These are phyloP conservation scores for Styela clava DNA, from an alignment of 23 tunicate genomes.

Conservation along the genomic window DNA sequence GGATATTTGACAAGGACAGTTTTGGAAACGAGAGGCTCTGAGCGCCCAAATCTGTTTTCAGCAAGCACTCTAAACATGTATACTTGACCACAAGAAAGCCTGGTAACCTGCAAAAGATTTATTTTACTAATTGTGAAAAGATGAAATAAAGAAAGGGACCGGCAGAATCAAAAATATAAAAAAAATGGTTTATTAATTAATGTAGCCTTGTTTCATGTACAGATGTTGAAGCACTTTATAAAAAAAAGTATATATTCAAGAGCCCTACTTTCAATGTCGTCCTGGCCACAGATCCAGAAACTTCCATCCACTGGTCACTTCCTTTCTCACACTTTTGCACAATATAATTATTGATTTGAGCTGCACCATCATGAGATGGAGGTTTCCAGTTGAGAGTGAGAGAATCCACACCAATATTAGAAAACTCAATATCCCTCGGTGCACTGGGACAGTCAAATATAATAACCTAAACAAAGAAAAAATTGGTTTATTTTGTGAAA, in stretches of 20 bases:
- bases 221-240: no score
- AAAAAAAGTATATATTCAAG: no score
- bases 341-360: conserved; percentile 81
- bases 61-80: conserved; percentile 88
- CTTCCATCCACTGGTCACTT: conserved; percentile 89
- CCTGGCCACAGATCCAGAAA: conserved; percentile 79
- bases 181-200: no score
- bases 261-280: conserved; percentile 65
- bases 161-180: no score
- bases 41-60: conserved; percentile 92
- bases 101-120: conserved; percentile 37
- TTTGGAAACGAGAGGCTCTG: conserved; percentile 62
- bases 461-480: not conserved
- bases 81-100: conserved; percentile 51
- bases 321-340: conserved; percentile 74
- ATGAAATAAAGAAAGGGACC: no score
- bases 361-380: conserved; percentile 87
- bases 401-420: conserved; percentile 72
- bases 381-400: conserved; percentile 74
- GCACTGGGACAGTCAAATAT: conserved; percentile 81
- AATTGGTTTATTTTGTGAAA: not conserved
- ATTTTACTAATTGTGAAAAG: no score
- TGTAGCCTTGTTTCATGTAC: no score
- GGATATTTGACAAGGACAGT: conserved; percentile 64
- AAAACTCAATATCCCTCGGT: conserved; percentile 73